These are phyloP conservation scores for Cephus pygmeus DNA, from an alignment of 2,888 invertebrate genomes.

Conservation along the genomic window DNA sequence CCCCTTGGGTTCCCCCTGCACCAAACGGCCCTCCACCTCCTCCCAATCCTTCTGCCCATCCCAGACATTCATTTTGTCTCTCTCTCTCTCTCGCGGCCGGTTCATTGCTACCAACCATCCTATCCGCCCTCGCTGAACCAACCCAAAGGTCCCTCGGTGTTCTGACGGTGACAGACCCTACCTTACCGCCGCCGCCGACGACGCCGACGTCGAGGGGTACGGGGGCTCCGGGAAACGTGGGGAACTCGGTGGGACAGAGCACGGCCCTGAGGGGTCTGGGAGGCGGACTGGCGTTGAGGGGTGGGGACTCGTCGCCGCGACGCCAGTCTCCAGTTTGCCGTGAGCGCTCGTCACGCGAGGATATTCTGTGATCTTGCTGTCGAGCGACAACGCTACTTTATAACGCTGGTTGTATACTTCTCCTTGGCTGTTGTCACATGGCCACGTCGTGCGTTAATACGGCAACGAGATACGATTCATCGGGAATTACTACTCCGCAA, in stretches of 20 bases:
- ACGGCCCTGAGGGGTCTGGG: constrained; percentile 48
- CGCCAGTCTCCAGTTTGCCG: constrained; percentile 77
- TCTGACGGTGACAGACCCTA: constrained; percentile 66
- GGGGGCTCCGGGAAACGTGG: constrained; percentile 65
- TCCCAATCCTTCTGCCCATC: constrained; percentile 59
- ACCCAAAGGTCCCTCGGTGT: constrained; percentile 66
- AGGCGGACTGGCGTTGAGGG: constrained; percentile 29
- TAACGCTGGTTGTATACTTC: background rate
- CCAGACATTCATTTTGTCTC: constrained; percentile 65
- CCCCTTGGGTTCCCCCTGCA: constrained; percentile 56
- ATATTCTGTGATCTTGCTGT: constrained; percentile 68
- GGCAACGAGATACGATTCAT: background rate
- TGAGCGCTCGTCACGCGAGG: constrained; percentile 83
- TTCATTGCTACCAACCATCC: constrained; percentile 58
- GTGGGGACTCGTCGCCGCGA: constrained; percentile 59
- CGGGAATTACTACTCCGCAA: background rate
- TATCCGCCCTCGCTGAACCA: constrained; percentile 69
- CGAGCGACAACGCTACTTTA: constrained; percentile 32
- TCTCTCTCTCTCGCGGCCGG: constrained; percentile 60
- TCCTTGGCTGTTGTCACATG: background rate
- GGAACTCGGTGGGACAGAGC: constrained; percentile 62
- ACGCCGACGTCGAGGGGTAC: constrained; percentile 43
- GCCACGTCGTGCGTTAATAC: background rate
- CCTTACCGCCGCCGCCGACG: constrained; percentile 48
- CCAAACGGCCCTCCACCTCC: constrained; percentile 67